Evolutionary conservation across 2,113 vertebrate species (phyloP).

Genomic region (Plecturocebus donacophilus): DNA sequence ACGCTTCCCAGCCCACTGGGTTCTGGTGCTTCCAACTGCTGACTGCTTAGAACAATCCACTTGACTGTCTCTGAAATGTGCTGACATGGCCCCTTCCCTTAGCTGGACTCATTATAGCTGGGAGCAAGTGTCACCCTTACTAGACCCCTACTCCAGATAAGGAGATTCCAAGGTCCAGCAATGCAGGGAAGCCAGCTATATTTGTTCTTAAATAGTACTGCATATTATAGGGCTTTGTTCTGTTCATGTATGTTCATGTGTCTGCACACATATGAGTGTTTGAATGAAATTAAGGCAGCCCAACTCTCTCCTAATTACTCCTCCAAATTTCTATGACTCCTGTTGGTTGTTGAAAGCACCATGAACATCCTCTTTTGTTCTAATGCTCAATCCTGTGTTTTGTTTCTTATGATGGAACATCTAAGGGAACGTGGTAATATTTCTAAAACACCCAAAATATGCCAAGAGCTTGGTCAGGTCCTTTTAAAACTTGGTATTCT

Average conservation of each 20-base stretch:
- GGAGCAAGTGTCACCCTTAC: accelerated
- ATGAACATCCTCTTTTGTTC: background rate
- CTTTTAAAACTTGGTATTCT: accelerated
- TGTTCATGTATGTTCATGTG: accelerated
- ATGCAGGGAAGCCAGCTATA: background rate
- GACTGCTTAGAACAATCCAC: background rate
- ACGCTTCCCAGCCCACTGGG: background rate
- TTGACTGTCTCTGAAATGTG: background rate
- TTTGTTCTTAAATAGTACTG: too few species aligned
- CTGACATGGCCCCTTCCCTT: background rate
- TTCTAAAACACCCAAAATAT: background rate
- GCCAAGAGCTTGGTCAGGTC: background rate
- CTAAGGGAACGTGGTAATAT: background rate
- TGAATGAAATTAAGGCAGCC: background rate
- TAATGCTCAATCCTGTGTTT: background rate
- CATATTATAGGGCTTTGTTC: accelerated
- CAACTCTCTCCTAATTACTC: background rate
- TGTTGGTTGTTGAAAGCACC: background rate
- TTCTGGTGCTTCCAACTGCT: background rate
- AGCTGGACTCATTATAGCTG: accelerated
- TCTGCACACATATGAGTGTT: accelerated
- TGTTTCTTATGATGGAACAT: background rate
- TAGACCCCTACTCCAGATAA: background rate
- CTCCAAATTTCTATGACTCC: background rate
- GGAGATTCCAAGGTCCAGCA: too few species aligned